Percentiles rank a stretch among this genome's conserved stretches.
Conservation (phyloP, 2,888 invertebrate species). For the Idaea straminata region DNA sequence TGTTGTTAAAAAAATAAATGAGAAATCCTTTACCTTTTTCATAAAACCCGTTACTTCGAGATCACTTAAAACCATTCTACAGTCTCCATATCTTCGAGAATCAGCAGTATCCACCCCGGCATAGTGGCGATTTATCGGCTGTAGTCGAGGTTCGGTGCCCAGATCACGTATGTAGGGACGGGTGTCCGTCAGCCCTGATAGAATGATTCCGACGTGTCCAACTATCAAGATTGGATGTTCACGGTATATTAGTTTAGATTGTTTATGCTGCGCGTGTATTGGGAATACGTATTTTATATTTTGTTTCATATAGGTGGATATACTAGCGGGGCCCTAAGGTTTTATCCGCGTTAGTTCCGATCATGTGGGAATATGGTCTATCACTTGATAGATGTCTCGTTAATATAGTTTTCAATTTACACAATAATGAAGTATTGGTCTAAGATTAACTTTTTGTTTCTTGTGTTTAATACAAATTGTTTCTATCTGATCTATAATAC, state of each 20-base stretch:
- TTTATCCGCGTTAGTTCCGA: not conserved
- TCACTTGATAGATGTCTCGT: too few species aligned
- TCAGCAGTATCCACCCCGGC: conserved; percentile 30
- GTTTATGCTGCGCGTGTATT: conserved; percentile 23
- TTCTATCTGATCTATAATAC: too few species aligned
- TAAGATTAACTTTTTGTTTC: too few species aligned
- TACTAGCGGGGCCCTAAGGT: not conserved
- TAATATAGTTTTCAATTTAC: too few species aligned
- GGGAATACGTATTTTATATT: conserved; percentile 11
- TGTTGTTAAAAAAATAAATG: too few species aligned
- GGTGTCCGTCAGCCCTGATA: conserved; percentile 67
- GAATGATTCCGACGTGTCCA: conserved; percentile 69
- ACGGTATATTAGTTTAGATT: conserved; percentile 31
- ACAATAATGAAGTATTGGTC: too few species aligned
- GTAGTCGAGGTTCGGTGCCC: conserved; percentile 56
- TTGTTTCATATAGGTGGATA: conserved; percentile 10
- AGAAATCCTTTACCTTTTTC: too few species aligned
- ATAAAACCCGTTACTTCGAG: too few species aligned
- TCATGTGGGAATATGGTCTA: conserved; percentile 2
- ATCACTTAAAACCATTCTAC: conserved; percentile 7
- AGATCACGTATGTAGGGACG: conserved; percentile 65
- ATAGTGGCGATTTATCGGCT: conserved; percentile 63
- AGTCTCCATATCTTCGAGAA: conserved; percentile 5
- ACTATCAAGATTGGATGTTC: conserved; percentile 37
- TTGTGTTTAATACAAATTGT: too few species aligned